These are phyloP conservation scores for Strigamia maritima DNA, from an alignment of 2,888 invertebrate genomes.

Conservation along the genomic window DNA sequence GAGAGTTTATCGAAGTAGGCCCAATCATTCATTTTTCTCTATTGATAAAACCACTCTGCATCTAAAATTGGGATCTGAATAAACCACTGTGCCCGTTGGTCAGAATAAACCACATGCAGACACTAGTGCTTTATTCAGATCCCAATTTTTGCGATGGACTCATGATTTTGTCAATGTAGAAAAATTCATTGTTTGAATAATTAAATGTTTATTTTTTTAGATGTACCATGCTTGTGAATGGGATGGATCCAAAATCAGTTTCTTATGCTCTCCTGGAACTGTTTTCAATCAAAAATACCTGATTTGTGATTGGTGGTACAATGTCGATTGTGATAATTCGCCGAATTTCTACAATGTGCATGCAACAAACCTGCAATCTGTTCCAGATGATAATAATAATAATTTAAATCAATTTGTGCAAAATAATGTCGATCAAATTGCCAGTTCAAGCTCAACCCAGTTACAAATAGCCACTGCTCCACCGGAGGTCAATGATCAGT, in stretches of 20 bases:
- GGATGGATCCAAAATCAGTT: conserved; percentile 57
- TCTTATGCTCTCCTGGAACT: conserved; percentile 48
- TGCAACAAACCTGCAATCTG: no score
- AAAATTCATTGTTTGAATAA: no score
- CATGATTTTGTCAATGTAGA: no score
- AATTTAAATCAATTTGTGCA: conserved; percentile 4
- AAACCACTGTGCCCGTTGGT: no score
- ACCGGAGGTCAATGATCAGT: background rate
- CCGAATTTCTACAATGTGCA: conserved; percentile 17
- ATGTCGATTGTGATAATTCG: conserved; percentile 40
- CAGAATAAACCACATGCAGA: no score
- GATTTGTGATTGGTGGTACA: conserved; percentile 43
- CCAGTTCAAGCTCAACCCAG: background rate
- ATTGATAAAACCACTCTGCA: no score
- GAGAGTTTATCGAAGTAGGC: no score
- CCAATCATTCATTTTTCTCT: no score
- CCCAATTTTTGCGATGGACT: no score
- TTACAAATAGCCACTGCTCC: background rate
- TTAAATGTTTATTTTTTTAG: conserved; percentile 43
- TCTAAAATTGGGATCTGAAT: no score
- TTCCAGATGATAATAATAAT: no score
- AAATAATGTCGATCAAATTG: background rate
- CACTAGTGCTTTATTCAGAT: no score
- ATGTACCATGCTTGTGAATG: conserved; percentile 48
- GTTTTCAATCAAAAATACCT: conserved; percentile 47